Evolutionary conservation across 1,140 invertebrate genomes (phyloP).

Genomic region (Palaemon carinicauda): DNA sequence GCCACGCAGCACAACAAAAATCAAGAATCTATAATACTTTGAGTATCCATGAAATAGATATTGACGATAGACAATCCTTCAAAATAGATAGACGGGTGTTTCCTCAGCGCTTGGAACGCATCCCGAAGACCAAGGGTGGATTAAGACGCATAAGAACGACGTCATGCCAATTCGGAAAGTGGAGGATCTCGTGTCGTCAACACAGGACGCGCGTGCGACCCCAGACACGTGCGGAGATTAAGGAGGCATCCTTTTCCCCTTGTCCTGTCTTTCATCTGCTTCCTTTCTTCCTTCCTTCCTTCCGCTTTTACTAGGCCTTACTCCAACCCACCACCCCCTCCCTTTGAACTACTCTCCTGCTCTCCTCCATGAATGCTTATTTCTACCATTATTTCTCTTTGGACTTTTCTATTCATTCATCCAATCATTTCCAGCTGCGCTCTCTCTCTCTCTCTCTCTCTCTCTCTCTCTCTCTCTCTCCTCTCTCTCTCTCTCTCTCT

Average conservation of each 20-base stretch:
- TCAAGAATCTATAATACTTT: too few relatives aligned
- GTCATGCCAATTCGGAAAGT: too few relatives aligned
- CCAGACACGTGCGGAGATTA: constrained; percentile 45
- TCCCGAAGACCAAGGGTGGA: neutral
- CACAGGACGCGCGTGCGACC: constrained; percentile 40
- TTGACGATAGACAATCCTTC: too few relatives aligned
- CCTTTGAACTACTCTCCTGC: constrained; percentile 23
- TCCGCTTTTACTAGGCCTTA: neutral
- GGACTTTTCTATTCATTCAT: too few relatives aligned
- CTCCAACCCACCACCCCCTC: neutral
- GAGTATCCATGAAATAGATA: too few relatives aligned
- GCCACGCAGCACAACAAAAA: too few relatives aligned
- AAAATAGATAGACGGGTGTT: too few relatives aligned
- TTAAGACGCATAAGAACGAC: too few relatives aligned
- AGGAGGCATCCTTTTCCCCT: constrained; percentile 20
- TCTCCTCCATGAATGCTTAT: neutral
- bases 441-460: neutral
- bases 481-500: neutral
- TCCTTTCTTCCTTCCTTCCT: constrained; percentile 11
- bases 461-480: neutral
- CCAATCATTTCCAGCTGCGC: neutral
- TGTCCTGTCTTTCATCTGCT: constrained; percentile 17
- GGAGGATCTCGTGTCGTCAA: constrained; percentile 7
- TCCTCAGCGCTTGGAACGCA: too few relatives aligned
- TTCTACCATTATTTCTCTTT: neutral